Evolutionary conservation across 2,113 vertebrate genomes (phyloP).

Genomic region (Fukomys damarensis): DNA sequence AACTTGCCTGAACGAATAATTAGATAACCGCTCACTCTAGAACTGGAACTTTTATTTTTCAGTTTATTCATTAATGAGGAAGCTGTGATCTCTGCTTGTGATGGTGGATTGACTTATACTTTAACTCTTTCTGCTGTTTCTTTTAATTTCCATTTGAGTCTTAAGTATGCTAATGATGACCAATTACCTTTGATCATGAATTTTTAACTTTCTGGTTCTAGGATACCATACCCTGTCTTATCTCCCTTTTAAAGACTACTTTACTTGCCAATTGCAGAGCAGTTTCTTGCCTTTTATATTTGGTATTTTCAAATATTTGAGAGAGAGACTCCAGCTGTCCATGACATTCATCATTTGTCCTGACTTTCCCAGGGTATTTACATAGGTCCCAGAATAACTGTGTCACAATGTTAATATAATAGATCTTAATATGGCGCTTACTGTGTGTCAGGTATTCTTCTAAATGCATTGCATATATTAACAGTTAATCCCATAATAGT

Average conservation of each 20-base stretch:
- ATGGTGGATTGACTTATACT: neutral
- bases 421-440: neutral
- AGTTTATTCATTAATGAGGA: constrained; percentile 36
- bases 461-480: neutral
- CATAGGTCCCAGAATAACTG: neutral
- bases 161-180: neutral
- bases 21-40: neutral
- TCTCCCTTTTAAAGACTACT: neutral
- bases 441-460: neutral
- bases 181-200: neutral
- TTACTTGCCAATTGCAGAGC: neutral
- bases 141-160: constrained; percentile 10
- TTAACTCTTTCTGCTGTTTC: constrained; percentile 9
- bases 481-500: neutral
- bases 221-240: neutral
- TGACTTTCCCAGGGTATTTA: neutral
- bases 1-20: constrained; percentile 3
- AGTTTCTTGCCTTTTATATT: constrained; percentile 31
- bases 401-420: neutral
- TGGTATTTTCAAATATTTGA: neutral
- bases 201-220: neutral
- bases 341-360: neutral
- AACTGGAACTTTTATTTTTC: constrained; percentile 25
- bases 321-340: neutral
- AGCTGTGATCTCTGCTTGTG: neutral